A percentile compares a stretch with the other conserved stretches of the same genome.
phyloP scores from a whole-genome alignment of 2,888 invertebrate genomes.

The Drosophila silvestris region DNA sequence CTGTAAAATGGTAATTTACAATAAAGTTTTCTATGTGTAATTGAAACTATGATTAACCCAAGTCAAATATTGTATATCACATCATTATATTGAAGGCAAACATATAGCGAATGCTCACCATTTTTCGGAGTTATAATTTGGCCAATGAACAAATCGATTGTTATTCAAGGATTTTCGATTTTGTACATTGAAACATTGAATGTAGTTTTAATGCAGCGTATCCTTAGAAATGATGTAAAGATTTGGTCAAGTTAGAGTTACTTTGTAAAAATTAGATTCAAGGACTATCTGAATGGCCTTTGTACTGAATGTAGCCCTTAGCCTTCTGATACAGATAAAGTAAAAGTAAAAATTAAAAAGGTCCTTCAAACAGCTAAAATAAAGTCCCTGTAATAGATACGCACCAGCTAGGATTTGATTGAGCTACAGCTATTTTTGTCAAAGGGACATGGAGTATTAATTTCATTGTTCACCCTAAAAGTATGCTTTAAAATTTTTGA shows the following conservation, averaged over 20 bases:
- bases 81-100: background rate
- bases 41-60: background rate
- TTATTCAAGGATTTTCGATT: background rate
- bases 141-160: background rate
- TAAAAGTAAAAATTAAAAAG: background rate
- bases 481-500: background rate
- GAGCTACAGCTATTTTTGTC: background rate
- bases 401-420: background rate
- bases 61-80: background rate
- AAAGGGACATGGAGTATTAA: background rate
- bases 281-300: background rate
- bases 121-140: too few relatives aligned
- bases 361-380: background rate
- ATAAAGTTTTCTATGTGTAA: slow-evolving; percentile 48
- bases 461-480: background rate
- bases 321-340: background rate
- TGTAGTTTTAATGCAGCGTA: background rate
- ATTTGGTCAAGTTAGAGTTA: background rate
- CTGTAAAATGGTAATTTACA: slow-evolving; percentile 46
- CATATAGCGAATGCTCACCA: background rate
- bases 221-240: background rate
- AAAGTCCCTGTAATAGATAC: background rate
- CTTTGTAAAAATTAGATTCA: background rate
- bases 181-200: background rate
- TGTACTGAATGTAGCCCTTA: background rate